phyloP scores from a whole-genome alignment of 2,113 vertebrate species.

The Cinclus cinclus region DNA sequence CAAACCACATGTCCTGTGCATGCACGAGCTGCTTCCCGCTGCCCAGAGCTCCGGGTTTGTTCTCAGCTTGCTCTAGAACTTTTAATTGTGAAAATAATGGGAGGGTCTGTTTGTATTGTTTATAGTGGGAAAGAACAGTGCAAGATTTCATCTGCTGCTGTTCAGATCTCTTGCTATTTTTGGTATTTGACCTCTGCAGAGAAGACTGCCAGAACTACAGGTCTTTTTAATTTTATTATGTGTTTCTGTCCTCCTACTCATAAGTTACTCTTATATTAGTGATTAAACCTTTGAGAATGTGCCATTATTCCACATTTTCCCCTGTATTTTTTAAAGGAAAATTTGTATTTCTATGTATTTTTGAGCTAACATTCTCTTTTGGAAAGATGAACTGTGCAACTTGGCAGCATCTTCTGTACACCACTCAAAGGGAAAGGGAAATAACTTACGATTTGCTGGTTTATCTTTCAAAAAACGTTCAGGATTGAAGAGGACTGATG shows the following conservation, averaged over 20 bases:
- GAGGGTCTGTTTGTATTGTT: constrained; percentile 41
- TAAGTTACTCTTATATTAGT: not conserved
- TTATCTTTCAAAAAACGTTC: constrained; percentile 47
- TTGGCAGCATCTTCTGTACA: not conserved
- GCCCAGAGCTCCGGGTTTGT: not conserved
- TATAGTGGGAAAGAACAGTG: not conserved
- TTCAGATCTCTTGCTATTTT: constrained; percentile 41
- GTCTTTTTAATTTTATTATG: constrained; percentile 30
- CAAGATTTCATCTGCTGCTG: constrained; percentile 37
- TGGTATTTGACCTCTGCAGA: constrained; percentile 48
- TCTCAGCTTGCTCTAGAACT: not conserved
- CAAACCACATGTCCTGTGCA: not conserved
- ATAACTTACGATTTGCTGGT: constrained; percentile 40
- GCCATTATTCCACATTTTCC: not conserved
- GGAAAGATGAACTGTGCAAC: not conserved
- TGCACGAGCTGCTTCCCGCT: not conserved
- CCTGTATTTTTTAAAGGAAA: not conserved
- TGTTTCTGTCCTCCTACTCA: not conserved
- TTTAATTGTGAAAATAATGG: constrained; percentile 7
- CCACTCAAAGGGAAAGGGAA: constrained; percentile 42
- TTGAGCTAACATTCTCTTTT: not conserved
- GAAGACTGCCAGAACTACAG: constrained; percentile 23
- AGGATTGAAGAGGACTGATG: constrained; percentile 13
- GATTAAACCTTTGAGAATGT: constrained; percentile 33
- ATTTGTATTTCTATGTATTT: not conserved